Percentiles rank a stretch among this genome's conserved stretches.
Conservation (phyloP, 2,113 vertebrate species). For the Callorhinus ursinus region DNA sequence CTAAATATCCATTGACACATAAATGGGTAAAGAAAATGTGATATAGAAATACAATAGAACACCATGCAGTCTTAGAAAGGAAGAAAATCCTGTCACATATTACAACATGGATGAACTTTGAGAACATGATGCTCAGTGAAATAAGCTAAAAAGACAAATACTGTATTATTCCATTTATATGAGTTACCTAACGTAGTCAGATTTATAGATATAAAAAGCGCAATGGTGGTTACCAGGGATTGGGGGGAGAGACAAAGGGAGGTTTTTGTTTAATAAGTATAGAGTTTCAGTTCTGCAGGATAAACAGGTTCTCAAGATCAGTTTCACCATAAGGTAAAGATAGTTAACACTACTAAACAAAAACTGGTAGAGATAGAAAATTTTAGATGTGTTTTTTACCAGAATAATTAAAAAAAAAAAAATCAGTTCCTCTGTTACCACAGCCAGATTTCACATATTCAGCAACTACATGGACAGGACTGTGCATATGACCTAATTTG, state of each 20-base stretch:
- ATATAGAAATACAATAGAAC: neutral
- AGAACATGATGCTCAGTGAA: neutral
- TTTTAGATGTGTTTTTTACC: neutral
- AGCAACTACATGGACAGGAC: neutral
- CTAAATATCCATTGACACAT: neutral
- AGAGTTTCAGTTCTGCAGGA: neutral
- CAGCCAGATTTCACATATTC: neutral
- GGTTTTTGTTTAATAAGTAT: neutral
- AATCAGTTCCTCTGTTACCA: neutral
- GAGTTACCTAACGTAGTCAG: neutral
- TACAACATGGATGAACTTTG: neutral
- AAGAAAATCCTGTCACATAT: neutral
- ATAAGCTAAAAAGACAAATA: neutral
- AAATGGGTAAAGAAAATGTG: neutral
- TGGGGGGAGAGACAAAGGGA: neutral
- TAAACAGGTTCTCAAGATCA: neutral
- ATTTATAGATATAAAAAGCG: neutral
- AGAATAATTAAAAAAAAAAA: neutral
- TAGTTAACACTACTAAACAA: neutral
- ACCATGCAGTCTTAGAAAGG: neutral
- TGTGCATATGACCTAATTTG: neutral
- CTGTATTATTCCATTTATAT: neutral
- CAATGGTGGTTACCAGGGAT: neutral
- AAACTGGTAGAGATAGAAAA: neutral
- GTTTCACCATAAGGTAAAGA: neutral